phyloP scores from a whole-genome alignment of 2,888 invertebrate genomes.

The Brachyptera risi region DNA sequence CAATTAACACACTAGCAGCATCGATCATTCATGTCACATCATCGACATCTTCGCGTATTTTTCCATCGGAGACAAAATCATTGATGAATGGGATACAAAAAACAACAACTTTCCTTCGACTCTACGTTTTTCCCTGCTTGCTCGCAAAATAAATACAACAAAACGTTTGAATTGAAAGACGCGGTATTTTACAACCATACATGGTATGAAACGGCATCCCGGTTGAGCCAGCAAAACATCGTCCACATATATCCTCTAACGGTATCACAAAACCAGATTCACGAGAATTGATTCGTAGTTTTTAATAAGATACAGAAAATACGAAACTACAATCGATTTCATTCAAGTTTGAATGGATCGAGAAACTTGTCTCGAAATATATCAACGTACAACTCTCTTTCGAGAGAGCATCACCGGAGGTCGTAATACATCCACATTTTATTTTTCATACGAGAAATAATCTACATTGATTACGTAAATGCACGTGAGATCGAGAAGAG shows the following conservation, averaged over 20 bases:
- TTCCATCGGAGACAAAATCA: not conserved
- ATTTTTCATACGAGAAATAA: too few relatives aligned
- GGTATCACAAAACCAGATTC: conserved; percentile 12
- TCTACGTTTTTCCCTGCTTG: not conserved
- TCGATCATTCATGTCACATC: not conserved
- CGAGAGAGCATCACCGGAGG: not conserved
- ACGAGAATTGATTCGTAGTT: too few relatives aligned
- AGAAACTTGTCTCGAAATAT: not conserved
- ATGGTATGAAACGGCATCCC: conserved; percentile 15
- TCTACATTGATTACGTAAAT: too few relatives aligned
- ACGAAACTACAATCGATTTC: not conserved
- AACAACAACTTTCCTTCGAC: not conserved
- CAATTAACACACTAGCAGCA: too few relatives aligned
- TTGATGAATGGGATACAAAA: conserved; percentile 15
- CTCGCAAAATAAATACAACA: not conserved
- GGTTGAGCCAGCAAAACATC: conserved; percentile 6
- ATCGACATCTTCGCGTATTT: not conserved
- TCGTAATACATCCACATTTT: not conserved
- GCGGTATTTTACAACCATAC: conserved; percentile 19
- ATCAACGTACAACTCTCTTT: too few relatives aligned
- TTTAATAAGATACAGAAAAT: not conserved
- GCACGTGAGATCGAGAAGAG: too few relatives aligned
- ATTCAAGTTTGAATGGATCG: conserved; percentile 7
- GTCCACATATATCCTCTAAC: not conserved
- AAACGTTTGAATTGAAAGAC: too few relatives aligned